Conservation (phyloP, 2,113 vertebrate species). For the Bothrops jararaca region DNA sequence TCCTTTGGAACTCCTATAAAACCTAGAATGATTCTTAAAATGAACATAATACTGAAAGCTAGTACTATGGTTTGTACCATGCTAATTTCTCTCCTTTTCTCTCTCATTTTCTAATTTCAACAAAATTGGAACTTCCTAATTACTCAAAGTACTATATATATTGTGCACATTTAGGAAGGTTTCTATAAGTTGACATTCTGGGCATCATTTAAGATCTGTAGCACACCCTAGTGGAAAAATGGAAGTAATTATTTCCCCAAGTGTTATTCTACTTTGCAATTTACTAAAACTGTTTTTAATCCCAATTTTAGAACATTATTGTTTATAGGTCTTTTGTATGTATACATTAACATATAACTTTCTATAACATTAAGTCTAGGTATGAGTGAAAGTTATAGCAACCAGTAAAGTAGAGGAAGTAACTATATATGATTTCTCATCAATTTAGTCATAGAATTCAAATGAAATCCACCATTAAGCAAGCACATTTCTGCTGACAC, state of each 20-base stretch:
- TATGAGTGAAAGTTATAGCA: background rate
- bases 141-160: background rate
- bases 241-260: background rate
- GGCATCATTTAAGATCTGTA: constrained; percentile 34
- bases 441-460: background rate
- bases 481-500: background rate
- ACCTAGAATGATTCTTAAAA: background rate
- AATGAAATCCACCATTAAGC: background rate
- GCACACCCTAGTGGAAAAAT: constrained; percentile 69
- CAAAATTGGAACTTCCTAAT: background rate
- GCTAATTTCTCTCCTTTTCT: background rate
- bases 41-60: background rate
- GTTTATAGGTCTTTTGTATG: background rate
- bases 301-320: background rate
- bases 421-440: background rate
- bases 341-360: background rate
- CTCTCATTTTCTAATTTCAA: background rate
- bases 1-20: background rate
- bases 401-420: background rate
- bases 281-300: background rate
- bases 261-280: background rate
- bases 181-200: background rate
- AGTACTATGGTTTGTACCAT: background rate
- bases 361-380: background rate
- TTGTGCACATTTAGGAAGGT: background rate